Evolutionary conservation across 2,797 vertebrate species (phyloP).

Genomic region (Leptoclinus maculatus): DNA sequence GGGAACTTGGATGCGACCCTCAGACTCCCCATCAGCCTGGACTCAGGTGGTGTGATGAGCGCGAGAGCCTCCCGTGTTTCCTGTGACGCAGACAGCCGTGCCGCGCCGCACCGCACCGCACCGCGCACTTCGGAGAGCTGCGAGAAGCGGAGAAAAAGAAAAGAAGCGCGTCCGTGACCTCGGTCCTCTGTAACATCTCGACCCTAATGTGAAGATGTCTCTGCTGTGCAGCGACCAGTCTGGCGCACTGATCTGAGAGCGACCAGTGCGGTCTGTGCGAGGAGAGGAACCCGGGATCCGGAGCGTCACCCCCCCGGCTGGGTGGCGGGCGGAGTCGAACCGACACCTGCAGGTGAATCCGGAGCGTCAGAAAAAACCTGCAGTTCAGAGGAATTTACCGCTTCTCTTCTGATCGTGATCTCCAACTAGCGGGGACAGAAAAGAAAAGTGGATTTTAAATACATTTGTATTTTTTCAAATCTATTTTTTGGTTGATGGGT

Average conservation of each 20-base stretch:
- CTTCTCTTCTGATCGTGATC: background rate
- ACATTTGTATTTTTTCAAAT: background rate
- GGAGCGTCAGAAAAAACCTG: background rate
- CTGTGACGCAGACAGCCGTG: conserved; percentile 46
- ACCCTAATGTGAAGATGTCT: background rate
- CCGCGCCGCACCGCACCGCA: background rate
- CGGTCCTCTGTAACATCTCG: background rate
- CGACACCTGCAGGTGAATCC: conserved; percentile 23
- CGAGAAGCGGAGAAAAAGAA: background rate
- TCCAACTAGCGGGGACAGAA: background rate
- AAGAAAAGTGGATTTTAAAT: conserved; percentile 33
- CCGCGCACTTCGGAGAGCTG: conserved; percentile 29
- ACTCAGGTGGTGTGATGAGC: conserved; percentile 29
- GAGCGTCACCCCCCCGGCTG: background rate
- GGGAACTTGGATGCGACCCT: conserved; percentile 13
- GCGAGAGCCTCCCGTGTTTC: conserved; percentile 22
- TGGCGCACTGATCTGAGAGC: conserved; percentile 9
- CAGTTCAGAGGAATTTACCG: conserved; percentile 5
- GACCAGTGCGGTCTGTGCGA: background rate
- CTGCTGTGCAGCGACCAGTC: background rate
- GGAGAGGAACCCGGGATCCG: background rate
- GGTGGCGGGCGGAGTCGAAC: conserved; percentile 20
- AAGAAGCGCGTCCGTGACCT: conserved; percentile 16
- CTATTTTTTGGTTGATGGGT: conserved; percentile 8
- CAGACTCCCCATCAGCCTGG: background rate